These are phyloP conservation scores for Solenodon paradoxus DNA, from an alignment of 2,113 vertebrate genomes.

Conservation along the genomic window DNA sequence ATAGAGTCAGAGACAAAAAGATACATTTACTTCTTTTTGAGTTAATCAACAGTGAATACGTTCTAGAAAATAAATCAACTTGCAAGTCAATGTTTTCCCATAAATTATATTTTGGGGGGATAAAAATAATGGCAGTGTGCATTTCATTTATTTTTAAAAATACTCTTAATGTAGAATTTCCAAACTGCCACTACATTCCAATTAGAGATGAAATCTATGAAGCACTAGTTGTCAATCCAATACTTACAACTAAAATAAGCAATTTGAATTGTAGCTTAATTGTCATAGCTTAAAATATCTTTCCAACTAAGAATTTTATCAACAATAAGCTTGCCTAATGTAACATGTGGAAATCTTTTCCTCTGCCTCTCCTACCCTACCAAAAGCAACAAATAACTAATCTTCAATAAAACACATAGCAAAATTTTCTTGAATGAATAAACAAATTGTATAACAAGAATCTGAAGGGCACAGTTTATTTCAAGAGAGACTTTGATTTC, in stretches of 20 bases:
- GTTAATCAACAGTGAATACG: background rate
- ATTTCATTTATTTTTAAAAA: background rate
- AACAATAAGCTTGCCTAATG: background rate
- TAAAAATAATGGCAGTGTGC: background rate
- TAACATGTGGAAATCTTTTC: background rate
- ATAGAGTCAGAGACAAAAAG: background rate
- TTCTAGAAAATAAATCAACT: background rate
- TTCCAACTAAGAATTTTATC: background rate
- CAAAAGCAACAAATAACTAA: background rate
- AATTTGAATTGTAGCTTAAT: background rate
- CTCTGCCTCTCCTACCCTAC: background rate
- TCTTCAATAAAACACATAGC: background rate
- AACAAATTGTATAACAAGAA: background rate
- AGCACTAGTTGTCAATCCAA: background rate
- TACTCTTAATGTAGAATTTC: too few species aligned
- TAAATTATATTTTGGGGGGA: background rate
- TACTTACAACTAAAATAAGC: background rate
- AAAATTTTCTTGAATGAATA: background rate
- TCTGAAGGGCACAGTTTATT: background rate
- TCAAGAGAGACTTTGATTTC: background rate
- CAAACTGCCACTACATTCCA: background rate
- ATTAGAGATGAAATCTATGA: slow-evolving; percentile 3
- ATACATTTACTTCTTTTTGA: background rate
- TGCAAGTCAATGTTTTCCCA: background rate
- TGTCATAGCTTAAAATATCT: background rate